A percentile compares a stretch with the other conserved stretches of the same genome.
Evolutionary conservation across 2,113 vertebrate species (phyloP).

Genomic region (Cariama cristata): DNA sequence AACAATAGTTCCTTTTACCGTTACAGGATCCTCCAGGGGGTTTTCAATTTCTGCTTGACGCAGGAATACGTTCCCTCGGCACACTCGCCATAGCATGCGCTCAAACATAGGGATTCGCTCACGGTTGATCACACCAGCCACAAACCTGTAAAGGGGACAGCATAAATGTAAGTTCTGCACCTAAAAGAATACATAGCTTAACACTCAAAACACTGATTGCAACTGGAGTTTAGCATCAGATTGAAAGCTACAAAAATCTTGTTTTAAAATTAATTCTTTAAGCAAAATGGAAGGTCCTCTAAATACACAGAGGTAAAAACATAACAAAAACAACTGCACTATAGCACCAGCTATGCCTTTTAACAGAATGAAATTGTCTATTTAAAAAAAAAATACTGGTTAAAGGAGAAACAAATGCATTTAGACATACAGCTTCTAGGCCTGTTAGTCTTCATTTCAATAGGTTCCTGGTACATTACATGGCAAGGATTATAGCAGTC

Average conservation of each 20-base stretch:
- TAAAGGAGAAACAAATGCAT: neutral
- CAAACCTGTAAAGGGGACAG: conserved; percentile 81
- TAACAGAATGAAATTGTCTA: accelerated
- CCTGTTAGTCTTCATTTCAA: neutral
- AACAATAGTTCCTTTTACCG: conserved; percentile 72
- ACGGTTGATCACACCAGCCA: conserved; percentile 94
- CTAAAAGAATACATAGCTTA: accelerated
- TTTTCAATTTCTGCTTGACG: conserved; percentile 95
- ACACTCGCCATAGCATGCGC: conserved; percentile 98
- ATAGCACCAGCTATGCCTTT: accelerated
- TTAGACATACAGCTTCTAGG: neutral
- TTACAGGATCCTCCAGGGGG: conserved; percentile 91
- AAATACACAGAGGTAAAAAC: accelerated
- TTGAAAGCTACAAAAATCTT: accelerated
- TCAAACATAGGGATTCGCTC: conserved; percentile 97
- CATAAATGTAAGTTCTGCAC: accelerated
- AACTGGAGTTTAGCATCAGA: accelerated
- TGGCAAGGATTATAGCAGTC: neutral
- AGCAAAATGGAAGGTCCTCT: neutral
- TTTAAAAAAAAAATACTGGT: neutral
- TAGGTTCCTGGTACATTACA: neutral
- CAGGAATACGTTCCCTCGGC: conserved; percentile 96
- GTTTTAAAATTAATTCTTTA: neutral
- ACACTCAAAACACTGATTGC: accelerated
- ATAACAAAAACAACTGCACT: neutral